Conservation (phyloP, 2,888 invertebrate species). For the Blastobasis adustella region DNA sequence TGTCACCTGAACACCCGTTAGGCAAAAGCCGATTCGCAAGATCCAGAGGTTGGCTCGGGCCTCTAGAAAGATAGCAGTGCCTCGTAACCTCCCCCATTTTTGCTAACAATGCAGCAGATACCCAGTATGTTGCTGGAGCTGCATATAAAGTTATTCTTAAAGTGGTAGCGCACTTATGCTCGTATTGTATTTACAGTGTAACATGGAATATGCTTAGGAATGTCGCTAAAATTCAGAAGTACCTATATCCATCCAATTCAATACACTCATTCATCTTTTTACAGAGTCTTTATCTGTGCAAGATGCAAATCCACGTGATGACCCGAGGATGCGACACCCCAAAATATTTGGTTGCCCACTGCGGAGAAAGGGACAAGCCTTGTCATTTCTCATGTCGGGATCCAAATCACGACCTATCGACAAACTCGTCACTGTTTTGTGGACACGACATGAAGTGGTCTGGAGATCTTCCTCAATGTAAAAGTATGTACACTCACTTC, state of each 20-base stretch:
- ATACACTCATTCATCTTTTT: conserved; percentile 6
- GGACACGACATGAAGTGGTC: conserved; percentile 46
- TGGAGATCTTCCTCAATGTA: conserved; percentile 50
- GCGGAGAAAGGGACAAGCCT: conserved; percentile 35
- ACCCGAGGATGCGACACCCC: conserved; percentile 53
- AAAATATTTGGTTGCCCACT: conserved; percentile 41
- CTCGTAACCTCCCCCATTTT: too few relatives aligned
- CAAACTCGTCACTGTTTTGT: conserved; percentile 35
- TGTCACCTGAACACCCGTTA: too few relatives aligned
- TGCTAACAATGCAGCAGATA: too few relatives aligned
- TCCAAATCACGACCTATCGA: conserved; percentile 35
- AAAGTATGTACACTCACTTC: conserved; percentile 19
- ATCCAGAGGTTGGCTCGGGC: too few relatives aligned
- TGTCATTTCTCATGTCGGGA: conserved; percentile 58
- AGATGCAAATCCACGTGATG: conserved; percentile 58
- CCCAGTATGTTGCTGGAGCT: too few relatives aligned
- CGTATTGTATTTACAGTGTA: too few relatives aligned
- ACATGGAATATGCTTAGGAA: too few relatives aligned
- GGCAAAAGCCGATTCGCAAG: too few relatives aligned
- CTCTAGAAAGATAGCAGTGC: too few relatives aligned
- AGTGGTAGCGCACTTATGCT: too few relatives aligned
- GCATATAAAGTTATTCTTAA: too few relatives aligned
- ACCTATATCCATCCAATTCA: conserved; percentile 1
- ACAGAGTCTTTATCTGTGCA: conserved; percentile 56
- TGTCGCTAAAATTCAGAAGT: too few relatives aligned